Conservation (phyloP, 2,888 invertebrate species). For the Drosophila hawaiiensis region DNA sequence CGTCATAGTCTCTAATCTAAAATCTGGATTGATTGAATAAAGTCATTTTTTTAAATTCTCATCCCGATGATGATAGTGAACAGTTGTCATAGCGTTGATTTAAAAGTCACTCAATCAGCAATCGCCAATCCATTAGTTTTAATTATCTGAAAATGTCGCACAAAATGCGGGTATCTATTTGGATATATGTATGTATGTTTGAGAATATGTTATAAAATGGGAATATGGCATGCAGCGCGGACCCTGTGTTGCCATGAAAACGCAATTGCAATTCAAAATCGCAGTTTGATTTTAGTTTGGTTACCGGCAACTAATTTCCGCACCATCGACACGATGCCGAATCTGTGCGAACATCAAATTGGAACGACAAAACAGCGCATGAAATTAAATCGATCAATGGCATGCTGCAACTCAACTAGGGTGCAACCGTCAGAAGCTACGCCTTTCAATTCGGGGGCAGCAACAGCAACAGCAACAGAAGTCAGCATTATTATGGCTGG, state of each 20-base stretch:
- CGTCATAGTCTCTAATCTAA: neutral
- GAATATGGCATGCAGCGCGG: neutral
- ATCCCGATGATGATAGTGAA: neutral
- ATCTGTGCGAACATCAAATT: constrained; percentile 52
- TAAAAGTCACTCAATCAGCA: constrained; percentile 16
- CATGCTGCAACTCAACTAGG: constrained; percentile 11
- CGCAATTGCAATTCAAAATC: constrained; percentile 28
- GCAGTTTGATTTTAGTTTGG: constrained; percentile 38
- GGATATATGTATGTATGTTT: neutral
- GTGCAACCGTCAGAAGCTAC: neutral
- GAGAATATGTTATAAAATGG: constrained; percentile 10
- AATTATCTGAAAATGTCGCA: constrained; percentile 11
- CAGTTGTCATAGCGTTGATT: neutral
- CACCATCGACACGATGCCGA: constrained; percentile 49
- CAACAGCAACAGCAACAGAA: neutral
- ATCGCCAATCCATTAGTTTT: constrained; percentile 1
- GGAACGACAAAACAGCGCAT: constrained; percentile 52
- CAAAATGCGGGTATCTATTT: neutral
- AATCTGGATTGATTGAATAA: neutral
- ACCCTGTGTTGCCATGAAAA: constrained; percentile 5
- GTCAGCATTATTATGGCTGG: constrained; percentile 60
- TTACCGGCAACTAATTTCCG: constrained; percentile 68
- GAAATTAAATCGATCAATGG: constrained; percentile 67
- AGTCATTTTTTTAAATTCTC: neutral
- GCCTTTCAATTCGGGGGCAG: constrained; percentile 3